Evolutionary conservation across 2,113 vertebrate species (phyloP).

Genomic region (Cochlearius cochlearius): DNA sequence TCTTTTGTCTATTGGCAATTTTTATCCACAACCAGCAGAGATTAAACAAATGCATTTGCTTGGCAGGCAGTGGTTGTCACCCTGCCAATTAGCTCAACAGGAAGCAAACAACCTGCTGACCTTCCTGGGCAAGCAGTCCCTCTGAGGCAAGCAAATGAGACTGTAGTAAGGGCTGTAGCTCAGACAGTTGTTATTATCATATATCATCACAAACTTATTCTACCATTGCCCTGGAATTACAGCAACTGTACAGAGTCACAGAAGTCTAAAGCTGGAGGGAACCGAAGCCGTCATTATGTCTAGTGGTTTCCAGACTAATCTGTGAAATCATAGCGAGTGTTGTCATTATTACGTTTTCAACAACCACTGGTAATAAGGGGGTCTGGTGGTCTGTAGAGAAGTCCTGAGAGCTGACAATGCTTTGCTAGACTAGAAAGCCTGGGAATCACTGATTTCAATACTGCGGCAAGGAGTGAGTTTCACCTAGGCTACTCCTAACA

Average conservation of each 20-base stretch:
- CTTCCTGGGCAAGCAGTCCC: not conserved
- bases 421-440: not conserved
- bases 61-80: slow-evolving; percentile 32
- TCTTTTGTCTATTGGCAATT: not conserved
- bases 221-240: not conserved
- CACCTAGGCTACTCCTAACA: not conserved
- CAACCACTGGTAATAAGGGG: not conserved
- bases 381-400: not conserved
- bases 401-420: not conserved
- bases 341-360: not conserved
- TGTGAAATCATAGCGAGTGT: rapidly evolving
- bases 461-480: not conserved
- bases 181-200: not conserved
- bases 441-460: not conserved
- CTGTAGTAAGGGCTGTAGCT: not conserved
- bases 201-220: not conserved
- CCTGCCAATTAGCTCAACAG: slow-evolving; percentile 39
- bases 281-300: not conserved
- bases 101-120: slow-evolving; percentile 49
- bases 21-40: not conserved
- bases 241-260: not conserved
- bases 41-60: slow-evolving; percentile 4
- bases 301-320: not conserved
- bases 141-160: not conserved
- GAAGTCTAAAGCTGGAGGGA: not conserved